Evolutionary conservation across 2,113 vertebrate species (phyloP).

Genomic region (Saimiri boliviensis): DNA sequence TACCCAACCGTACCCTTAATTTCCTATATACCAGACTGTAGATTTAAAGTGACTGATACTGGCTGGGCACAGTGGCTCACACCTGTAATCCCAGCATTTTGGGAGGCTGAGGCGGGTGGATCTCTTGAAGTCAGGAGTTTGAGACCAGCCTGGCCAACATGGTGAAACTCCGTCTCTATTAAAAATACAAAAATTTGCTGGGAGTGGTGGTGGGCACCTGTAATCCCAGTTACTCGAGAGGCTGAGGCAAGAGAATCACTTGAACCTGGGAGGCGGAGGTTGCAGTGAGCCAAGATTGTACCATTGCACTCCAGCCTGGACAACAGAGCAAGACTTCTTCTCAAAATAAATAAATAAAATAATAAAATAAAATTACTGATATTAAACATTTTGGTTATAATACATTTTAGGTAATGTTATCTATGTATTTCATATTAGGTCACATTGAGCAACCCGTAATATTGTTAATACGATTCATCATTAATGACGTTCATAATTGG

Average conservation of each 20-base stretch:
- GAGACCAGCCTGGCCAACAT: neutral
- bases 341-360: neutral
- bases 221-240: neutral
- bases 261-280: neutral
- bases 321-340: neutral
- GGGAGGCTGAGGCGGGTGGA: neutral
- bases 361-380: neutral
- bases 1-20: neutral
- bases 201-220: neutral
- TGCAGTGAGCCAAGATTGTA: no score
- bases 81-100: neutral
- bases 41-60: neutral
- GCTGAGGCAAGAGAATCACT: neutral
- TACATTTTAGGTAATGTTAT: constrained; percentile 21
- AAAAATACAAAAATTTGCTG: neutral
- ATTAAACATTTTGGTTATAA: constrained; percentile 28
- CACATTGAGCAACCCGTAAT: neutral
- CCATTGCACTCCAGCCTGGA: neutral
- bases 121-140: neutral
- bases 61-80: neutral
- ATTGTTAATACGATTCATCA: neutral
- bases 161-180: neutral
- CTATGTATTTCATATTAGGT: neutral
- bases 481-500: neutral
- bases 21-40: constrained; percentile 20